Percentiles rank a stretch among this genome's conserved stretches.
Conservation (phyloP, 2,888 invertebrate genomes). For the Rhagonycha lutea region DNA sequence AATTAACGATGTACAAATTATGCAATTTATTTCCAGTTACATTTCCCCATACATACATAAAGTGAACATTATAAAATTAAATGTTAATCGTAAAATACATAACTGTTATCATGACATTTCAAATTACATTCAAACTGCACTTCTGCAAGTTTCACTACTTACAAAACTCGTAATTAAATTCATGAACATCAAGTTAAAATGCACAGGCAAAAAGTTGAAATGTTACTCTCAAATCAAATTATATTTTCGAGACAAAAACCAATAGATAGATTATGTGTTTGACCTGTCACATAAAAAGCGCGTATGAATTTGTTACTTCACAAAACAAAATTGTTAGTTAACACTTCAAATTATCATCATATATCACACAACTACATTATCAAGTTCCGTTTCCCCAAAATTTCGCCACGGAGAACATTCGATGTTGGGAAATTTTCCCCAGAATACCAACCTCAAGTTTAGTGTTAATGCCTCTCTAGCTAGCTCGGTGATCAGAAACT, state of each 20-base stretch:
- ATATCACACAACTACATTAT: no score
- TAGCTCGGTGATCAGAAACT: no score
- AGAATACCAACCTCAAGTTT: no score
- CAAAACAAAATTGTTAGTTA: no score
- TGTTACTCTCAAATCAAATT: not conserved
- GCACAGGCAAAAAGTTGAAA: not conserved
- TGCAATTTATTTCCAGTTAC: not conserved
- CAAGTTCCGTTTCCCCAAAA: no score
- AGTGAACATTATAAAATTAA: not conserved
- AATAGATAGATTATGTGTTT: no score
- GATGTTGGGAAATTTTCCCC: no score
- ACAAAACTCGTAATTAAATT: not conserved
- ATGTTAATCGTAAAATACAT: not conserved
- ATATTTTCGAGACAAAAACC: not conserved
- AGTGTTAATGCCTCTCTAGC: no score
- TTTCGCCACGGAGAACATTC: no score
- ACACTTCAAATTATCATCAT: no score
- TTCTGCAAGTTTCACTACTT: not conserved
- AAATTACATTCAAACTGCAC: not conserved
- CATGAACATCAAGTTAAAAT: not conserved
- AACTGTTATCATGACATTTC: not conserved
- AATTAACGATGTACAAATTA: not conserved
- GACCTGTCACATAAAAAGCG: no score
- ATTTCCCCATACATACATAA: not conserved
- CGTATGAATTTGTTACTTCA: no score